phyloP scores from a whole-genome alignment of 2,797 vertebrate genomes.

The Sebastolobus alascanus region DNA sequence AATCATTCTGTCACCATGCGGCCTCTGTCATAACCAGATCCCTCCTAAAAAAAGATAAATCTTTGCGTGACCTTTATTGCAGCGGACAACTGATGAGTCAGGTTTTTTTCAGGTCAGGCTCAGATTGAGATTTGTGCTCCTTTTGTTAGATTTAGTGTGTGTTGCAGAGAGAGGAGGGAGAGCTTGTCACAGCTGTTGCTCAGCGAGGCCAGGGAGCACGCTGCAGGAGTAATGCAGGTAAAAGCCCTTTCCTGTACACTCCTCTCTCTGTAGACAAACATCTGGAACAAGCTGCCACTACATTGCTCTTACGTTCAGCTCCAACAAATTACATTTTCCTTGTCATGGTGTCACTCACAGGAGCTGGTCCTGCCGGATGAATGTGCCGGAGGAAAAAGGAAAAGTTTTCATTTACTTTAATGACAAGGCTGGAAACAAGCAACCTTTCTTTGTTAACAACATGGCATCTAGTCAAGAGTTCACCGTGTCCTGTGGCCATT shows the following conservation, averaged over 20 bases:
- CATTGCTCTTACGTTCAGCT: constrained; percentile 13
- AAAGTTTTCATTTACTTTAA: constrained; percentile 33
- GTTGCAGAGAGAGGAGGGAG: constrained; percentile 1
- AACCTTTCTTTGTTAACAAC: constrained; percentile 62
- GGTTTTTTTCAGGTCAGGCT: constrained; percentile 27
- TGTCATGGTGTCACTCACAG: constrained; percentile 9
- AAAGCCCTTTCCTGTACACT: constrained; percentile 17
- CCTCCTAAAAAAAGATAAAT: constrained; percentile 45
- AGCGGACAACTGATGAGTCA: constrained; percentile 42
- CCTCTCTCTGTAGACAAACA: constrained; percentile 20
- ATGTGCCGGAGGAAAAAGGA: constrained; percentile 8
- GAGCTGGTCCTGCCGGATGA: not conserved
- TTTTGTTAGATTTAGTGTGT: constrained; percentile 38
- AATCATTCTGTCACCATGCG: constrained; percentile 59
- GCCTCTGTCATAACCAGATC: constrained; percentile 48
- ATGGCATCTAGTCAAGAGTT: constrained; percentile 49
- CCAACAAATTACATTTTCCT: constrained; percentile 16
- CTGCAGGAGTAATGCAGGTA: constrained; percentile 26
- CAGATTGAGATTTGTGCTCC: constrained; percentile 43
- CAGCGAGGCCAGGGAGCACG: constrained; percentile 12
- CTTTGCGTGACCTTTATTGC: constrained; percentile 42
- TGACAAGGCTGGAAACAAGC: constrained; percentile 48
- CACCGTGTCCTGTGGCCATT: constrained; percentile 64
- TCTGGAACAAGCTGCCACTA: constrained; percentile 34
- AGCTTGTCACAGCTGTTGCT: constrained; percentile 32